Evolutionary conservation across 1,140 invertebrate genomes (phyloP).

Genomic region (Metaphire vulgaris): DNA sequence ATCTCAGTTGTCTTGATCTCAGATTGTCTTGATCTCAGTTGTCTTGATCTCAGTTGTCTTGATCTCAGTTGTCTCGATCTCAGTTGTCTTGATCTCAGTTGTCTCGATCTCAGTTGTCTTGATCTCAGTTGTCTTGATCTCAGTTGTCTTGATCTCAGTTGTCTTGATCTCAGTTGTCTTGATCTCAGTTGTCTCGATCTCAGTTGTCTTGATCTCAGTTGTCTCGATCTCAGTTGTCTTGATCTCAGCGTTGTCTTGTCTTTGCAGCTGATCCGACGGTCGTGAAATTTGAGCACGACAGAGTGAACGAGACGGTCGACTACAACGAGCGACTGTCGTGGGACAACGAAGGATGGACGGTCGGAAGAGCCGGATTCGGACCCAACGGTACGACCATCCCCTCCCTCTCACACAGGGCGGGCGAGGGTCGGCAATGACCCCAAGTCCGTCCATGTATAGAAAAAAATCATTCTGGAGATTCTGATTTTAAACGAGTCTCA

Average conservation of each 20-base stretch:
- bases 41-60: neutral
- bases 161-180: neutral
- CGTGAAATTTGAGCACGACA: conserved; percentile 26
- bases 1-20: neutral
- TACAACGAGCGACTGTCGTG: conserved; percentile 94
- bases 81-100: neutral
- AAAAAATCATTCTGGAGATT: too few species aligned
- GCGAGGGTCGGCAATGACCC: too few species aligned
- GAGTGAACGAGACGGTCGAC: conserved; percentile 69
- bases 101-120: neutral
- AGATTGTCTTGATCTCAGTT: neutral
- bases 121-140: neutral
- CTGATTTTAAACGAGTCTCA: too few species aligned
- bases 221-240: neutral
- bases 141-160: neutral
- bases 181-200: neutral
- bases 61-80: neutral
- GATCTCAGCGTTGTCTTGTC: neutral
- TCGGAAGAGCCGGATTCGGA: conserved; percentile 60
- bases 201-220: neutral
- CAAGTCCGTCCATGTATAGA: too few species aligned
- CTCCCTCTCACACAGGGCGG: too few species aligned
- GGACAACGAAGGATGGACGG: conserved; percentile 56
- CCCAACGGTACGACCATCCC: conserved; percentile 57
- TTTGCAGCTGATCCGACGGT: conserved; percentile 64